Base-by-base conservation (phyloP, 2,113 vertebrate genomes). In the Centropus unirufus region DNA sequence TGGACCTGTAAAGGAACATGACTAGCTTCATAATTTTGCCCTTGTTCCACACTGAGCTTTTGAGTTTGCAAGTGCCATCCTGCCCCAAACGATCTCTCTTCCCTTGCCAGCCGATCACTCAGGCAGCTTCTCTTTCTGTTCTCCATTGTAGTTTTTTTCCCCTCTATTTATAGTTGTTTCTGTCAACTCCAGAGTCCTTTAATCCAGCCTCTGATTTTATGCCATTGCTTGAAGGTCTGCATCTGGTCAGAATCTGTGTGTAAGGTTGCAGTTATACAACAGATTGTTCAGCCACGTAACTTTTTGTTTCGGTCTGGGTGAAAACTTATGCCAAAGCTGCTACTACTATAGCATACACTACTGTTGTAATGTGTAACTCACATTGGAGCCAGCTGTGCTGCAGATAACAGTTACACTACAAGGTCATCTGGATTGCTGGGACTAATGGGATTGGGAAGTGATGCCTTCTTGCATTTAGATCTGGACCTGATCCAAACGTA, bases 331-430 rank as follows among this genome's bases (percentile, higher is more conserved):
- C 70, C 46, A 59, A 87, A 96, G 95, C 90, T 97, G 94, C 95
- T 96, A 11, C 78, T 78, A 68, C 63, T 69, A 7, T 51, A 87
- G 90, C 86, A 58, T 76, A 92, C 94, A 96, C 96, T 97, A 96
- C 94, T 89, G 83, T 70, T 3, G 9, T 32, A 11, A 81, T 90
- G 90, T 70, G 92, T 81, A 81, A 90, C 92, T 91, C 83, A 18
- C 82, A 5, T 1, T 14, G 68, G 90, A 94, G 61, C 92, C 92
- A 90, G 90, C 92, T 92, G 93, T 94, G 96, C 94, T 95, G 93
- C 61, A 75, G 86, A 74, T 75, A 74, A 57, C 66, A 52, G 79
- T 83, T 59, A 93, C 91, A 96, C 95, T 97, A 96, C 93, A 93
- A 62, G 88, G 90, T 94, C 85, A 67, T 22, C 79, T 40, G 92